A percentile compares a stretch with the other conserved stretches of the same genome.
phyloP scores from a whole-genome alignment of 1,140 invertebrate genomes.

The Zaprionus davidi region DNA sequence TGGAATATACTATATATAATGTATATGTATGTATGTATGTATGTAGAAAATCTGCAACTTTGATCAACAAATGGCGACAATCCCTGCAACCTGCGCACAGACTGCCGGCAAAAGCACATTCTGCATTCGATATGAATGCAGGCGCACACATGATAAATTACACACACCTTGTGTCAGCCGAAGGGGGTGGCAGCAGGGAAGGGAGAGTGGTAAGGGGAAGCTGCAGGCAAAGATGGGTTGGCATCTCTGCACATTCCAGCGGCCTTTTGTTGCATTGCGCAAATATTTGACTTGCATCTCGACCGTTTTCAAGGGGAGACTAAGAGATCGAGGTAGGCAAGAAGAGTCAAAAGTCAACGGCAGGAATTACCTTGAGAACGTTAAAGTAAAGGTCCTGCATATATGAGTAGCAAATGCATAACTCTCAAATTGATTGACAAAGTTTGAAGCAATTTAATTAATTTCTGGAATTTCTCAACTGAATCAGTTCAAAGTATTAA shows the following conservation, averaged over 20 bases:
- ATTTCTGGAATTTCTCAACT: neutral
- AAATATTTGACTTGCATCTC: slow-evolving; percentile 42
- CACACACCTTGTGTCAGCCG: slow-evolving; percentile 31
- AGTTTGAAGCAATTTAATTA: neutral
- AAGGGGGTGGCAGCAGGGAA: neutral
- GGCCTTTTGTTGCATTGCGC: slow-evolving; percentile 51
- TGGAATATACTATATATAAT: neutral
- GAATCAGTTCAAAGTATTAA: neutral
- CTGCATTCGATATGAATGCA: slow-evolving; percentile 40
- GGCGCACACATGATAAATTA: slow-evolving; percentile 40
- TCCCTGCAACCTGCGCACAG: slow-evolving; percentile 5
- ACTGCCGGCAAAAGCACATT: slow-evolving; percentile 36
- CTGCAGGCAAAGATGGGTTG: slow-evolving; percentile 3
- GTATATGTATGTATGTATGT: neutral
- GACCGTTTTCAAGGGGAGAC: neutral
- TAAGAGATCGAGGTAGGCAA: neutral
- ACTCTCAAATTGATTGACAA: neutral
- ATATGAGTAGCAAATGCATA: neutral
- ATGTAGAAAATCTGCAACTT: slow-evolving; percentile 18
- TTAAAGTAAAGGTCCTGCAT: neutral
- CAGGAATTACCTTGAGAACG: neutral
- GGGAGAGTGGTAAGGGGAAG: neutral
- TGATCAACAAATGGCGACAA: slow-evolving; percentile 37
- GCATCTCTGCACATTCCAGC: slow-evolving; percentile 32
- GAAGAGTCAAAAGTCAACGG: slow-evolving; percentile 11